Conservation (phyloP, 2,113 vertebrate species). For the Camelus dromedarius region DNA sequence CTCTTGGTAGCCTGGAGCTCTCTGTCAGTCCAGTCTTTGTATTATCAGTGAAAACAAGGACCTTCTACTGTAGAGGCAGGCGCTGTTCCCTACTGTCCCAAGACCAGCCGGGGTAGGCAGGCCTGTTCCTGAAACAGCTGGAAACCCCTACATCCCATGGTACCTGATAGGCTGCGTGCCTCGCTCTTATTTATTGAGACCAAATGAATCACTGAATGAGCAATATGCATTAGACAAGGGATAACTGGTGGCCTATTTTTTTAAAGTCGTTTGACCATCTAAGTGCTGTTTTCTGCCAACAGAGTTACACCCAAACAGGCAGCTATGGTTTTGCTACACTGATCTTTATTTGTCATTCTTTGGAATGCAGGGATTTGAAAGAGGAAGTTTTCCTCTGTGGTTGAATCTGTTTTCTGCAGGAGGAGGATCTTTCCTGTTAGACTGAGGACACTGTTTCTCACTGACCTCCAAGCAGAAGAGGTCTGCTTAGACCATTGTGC, state of each 20-base stretch:
- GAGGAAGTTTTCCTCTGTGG: neutral
- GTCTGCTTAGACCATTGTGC: neutral
- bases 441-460: neutral
- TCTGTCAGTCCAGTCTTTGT: neutral
- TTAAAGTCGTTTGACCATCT: neutral
- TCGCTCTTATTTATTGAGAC: slow-evolving; percentile 44
- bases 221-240: slow-evolving; percentile 38
- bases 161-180: neutral
- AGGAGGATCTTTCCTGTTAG: slow-evolving; percentile 24
- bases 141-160: neutral
- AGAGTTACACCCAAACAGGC: slow-evolving; percentile 49
- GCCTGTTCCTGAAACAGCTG: slow-evolving; percentile 9
- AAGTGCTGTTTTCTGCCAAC: slow-evolving; percentile 14
- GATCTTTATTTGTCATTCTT: slow-evolving; percentile 56
- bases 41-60: neutral
- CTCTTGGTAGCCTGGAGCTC: neutral
- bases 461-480: neutral
- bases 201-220: slow-evolving; percentile 55
- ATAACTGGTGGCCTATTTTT: slow-evolving; percentile 34
- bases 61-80: neutral
- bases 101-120: neutral
- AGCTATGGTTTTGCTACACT: slow-evolving; percentile 31
- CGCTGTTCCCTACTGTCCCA: neutral
- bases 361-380: slow-evolving; percentile 39
- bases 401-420: neutral